Evolutionary conservation across 53 echinoderm and acorn worm genomes (phyloP).

Genomic region (Patiria pectinifera): DNA sequence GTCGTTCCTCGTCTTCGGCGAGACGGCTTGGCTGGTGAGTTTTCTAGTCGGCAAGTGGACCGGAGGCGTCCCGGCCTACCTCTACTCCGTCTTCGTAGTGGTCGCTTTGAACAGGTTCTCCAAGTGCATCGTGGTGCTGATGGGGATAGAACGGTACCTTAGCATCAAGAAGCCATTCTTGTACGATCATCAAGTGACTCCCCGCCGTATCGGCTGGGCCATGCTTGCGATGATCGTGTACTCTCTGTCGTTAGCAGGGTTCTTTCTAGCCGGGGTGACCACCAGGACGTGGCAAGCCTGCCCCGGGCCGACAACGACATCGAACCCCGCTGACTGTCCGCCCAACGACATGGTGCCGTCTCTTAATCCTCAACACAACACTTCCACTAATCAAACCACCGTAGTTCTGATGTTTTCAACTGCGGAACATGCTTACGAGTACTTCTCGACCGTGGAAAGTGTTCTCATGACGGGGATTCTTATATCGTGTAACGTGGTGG

Average conservation of each 20-base stretch:
- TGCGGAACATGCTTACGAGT: slow-evolving; percentile 68
- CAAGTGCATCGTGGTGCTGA: slow-evolving; percentile 82
- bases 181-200: slow-evolving; percentile 83
- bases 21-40: slow-evolving; percentile 75
- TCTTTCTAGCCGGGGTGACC: slow-evolving; percentile 60
- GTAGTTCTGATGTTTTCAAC: slow-evolving; percentile 3
- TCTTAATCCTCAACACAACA: background rate
- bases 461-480: slow-evolving; percentile 66
- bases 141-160: slow-evolving; percentile 93
- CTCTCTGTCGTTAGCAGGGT: slow-evolving; percentile 61
- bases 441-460: slow-evolving; percentile 74
- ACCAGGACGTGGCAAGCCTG: background rate
- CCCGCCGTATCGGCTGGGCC: slow-evolving; percentile 59
- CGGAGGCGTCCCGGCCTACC: slow-evolving; percentile 54
- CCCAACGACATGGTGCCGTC: background rate
- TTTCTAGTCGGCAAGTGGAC: slow-evolving; percentile 65
- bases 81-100: slow-evolving; percentile 66
- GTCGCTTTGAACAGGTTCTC: slow-evolving; percentile 79
- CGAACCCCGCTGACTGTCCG: background rate
- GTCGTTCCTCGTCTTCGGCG: slow-evolving; percentile 73
- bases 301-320: background rate
- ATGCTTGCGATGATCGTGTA: slow-evolving; percentile 60
- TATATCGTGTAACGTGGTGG: slow-evolving; percentile 84
- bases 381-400: background rate
- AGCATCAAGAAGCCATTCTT: slow-evolving; percentile 92